Conservation (phyloP, 2,888 invertebrate species). For the Adelognathus sp. region DNA sequence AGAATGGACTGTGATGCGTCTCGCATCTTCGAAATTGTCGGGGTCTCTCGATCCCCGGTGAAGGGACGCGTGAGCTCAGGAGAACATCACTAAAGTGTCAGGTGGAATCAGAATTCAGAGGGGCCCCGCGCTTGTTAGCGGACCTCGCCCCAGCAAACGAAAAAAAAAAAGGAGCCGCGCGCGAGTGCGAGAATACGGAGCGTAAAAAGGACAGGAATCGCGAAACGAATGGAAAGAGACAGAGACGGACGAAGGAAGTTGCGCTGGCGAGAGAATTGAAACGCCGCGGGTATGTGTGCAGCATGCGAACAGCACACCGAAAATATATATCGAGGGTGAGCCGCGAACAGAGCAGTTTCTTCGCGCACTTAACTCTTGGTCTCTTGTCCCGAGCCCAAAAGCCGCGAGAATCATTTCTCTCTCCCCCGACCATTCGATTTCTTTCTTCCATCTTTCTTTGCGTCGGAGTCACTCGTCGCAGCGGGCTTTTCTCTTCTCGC, state of each 20-base stretch:
- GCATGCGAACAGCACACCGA: not conserved
- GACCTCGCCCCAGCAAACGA: constrained; percentile 73
- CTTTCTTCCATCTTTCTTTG: constrained; percentile 61
- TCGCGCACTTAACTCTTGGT: constrained; percentile 16
- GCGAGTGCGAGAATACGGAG: constrained; percentile 55
- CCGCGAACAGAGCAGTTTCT: constrained; percentile 35
- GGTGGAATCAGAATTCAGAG: constrained; percentile 80
- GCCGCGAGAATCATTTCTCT: constrained; percentile 50
- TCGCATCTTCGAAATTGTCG: constrained; percentile 14
- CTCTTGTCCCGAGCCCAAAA: constrained; percentile 35
- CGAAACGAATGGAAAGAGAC: not conserved
- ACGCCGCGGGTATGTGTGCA: not conserved
- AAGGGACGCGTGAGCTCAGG: constrained; percentile 5
- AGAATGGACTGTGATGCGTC: constrained; percentile 9
- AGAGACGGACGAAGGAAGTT: constrained; percentile 23
- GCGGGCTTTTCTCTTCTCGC: constrained; percentile 35
- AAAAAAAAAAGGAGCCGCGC: constrained; percentile 66
- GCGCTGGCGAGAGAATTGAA: not conserved
- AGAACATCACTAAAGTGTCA: constrained; percentile 81
- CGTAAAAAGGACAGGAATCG: constrained; percentile 41
- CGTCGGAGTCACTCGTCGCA: constrained; percentile 30
- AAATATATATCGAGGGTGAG: not conserved
- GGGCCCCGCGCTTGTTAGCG: constrained; percentile 79
- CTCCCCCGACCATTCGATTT: constrained; percentile 35
- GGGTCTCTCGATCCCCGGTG: not conserved